These are phyloP conservation scores for Hydropsyche betteni DNA, from an alignment of 2,888 invertebrate species.

Conservation along the genomic window DNA sequence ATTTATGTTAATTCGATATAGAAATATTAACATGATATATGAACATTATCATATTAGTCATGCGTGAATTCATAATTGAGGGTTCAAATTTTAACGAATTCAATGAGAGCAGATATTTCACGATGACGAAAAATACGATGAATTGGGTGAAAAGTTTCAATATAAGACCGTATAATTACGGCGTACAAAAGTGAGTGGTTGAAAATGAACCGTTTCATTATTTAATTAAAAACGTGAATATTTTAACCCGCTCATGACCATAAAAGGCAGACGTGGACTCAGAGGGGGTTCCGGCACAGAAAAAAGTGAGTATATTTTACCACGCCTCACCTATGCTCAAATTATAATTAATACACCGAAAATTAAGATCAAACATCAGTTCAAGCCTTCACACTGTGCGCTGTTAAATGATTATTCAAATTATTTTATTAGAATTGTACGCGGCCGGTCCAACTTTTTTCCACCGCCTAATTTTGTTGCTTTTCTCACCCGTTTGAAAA, in stretches of 20 bases:
- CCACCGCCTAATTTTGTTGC: background rate
- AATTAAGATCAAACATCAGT: background rate
- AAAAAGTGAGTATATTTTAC: slow-evolving; percentile 1
- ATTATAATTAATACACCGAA: slow-evolving; percentile 10
- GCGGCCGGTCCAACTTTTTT: slow-evolving; percentile 2
- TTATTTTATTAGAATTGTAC: slow-evolving; percentile 10
- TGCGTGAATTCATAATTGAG: no score
- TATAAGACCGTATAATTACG: no score
- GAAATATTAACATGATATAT: no score
- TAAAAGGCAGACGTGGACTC: background rate
- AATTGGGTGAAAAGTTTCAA: no score
- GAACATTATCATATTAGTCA: no score
- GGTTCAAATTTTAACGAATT: no score
- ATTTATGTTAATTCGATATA: no score
- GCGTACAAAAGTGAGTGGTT: no score
- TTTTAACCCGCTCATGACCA: slow-evolving; percentile 14
- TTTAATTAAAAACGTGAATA: slow-evolving; percentile 12
- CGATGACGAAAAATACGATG: no score
- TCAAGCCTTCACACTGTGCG: slow-evolving; percentile 7
- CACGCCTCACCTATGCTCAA: slow-evolving; percentile 10
- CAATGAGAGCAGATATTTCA: no score
- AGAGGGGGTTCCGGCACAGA: background rate
- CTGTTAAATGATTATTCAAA: slow-evolving; percentile 19
- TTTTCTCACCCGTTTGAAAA: background rate
- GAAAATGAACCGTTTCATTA: background rate